Evolutionary conservation across 2,797 vertebrate genomes (phyloP).

Genomic region (Eulemur albifrons): DNA sequence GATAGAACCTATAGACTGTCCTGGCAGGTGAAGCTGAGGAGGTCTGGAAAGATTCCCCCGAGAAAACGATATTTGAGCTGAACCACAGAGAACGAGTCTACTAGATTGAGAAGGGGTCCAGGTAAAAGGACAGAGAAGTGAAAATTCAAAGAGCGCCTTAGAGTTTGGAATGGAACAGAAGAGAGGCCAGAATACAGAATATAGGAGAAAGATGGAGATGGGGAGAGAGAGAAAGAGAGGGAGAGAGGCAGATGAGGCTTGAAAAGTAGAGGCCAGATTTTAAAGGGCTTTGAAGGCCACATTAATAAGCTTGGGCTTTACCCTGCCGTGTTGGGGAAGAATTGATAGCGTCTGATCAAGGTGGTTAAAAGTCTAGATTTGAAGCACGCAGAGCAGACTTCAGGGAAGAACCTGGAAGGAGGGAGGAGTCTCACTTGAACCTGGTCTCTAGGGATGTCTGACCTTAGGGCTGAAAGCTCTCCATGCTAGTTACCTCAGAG

Average conservation of each 20-base stretch:
- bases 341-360: not conserved
- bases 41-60: not conserved
- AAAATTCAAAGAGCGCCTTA: not conserved
- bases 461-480: not conserved
- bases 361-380: not conserved
- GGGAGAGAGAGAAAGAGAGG: not conserved
- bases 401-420: not conserved
- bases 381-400: not conserved
- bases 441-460: not conserved
- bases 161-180: not conserved
- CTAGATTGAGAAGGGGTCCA: not conserved
- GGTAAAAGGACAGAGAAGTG: not conserved
- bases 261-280: not conserved
- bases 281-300: not conserved
- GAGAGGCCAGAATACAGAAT: not conserved
- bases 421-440: not conserved
- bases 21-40: not conserved
- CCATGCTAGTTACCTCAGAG: not conserved
- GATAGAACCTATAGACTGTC: not conserved
- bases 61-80: not conserved
- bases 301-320: not conserved
- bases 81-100: not conserved
- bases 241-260: not conserved
- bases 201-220: not conserved
- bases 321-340: not conserved